These are phyloP conservation scores for Anas bernieri DNA, from an alignment of 2,797 vertebrate genomes.

Conservation along the genomic window DNA sequence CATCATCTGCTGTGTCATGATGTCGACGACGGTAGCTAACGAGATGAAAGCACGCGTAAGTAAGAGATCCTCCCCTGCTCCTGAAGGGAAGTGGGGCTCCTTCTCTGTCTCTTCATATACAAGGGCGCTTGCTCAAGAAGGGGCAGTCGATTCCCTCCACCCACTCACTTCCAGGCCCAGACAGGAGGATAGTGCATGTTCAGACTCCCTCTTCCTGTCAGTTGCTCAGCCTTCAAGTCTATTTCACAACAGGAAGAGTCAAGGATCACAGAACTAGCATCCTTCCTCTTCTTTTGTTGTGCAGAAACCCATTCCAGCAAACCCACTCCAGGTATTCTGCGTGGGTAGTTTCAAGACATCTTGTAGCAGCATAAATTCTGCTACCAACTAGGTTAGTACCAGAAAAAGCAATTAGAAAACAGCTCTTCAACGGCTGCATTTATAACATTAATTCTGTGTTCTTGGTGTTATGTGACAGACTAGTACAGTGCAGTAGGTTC, in stretches of 20 bases:
- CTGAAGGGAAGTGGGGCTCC: not conserved
- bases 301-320: not conserved
- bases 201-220: not conserved
- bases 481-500: not conserved
- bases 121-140: not conserved
- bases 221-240: rapidly evolving
- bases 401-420: not conserved
- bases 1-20: slow-evolving; percentile 91
- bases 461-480: not conserved
- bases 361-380: not conserved
- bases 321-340: not conserved
- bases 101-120: not conserved
- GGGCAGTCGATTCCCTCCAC: rapidly evolving
- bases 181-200: rapidly evolving
- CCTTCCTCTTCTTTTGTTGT: not conserved
- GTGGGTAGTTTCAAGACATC: not conserved
- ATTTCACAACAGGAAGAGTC: slow-evolving; percentile 3
- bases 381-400: not conserved
- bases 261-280: not conserved
- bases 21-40: slow-evolving; percentile 89
- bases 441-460: not conserved
- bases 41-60: slow-evolving; percentile 82
- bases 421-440: not conserved
- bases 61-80: not conserved
- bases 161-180: not conserved